Evolutionary conservation across 2,113 vertebrate genomes (phyloP), one percentile per base, ranked within the genome.

Genomic region (Epinephelus moara): DNA sequence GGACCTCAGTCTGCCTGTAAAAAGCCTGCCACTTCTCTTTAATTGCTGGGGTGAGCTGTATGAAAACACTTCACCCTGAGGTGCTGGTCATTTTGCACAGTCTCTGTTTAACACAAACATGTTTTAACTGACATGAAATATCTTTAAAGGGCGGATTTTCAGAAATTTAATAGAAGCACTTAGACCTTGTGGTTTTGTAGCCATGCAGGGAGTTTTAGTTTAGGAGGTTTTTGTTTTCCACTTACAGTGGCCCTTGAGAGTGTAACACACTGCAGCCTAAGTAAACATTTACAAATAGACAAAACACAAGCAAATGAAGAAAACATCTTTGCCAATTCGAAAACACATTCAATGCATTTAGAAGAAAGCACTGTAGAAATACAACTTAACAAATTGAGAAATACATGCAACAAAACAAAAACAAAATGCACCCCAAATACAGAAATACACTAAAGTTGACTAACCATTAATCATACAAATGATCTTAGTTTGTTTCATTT

Each of bases 41-140:
- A 85, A 87, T 85, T 79, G 62, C 49, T 62, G 60, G 55, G 47
- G 45, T 77, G 49, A 80, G 70, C 67, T 42, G 80, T 60, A 40
- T 27, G 21, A 62, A 82, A 63, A 56, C n/a, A 68, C 25, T 63
- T 71, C 52, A 71, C 78, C 60, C 66, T 69, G 45, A 82, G 63
- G 55, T 37, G 67, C 45, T 60, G 81, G 61, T 75, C 69, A 85
- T 53, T 85, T 71, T 71, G 30, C 19, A 62, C 66, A 21, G 33
- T 67, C 27, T 68, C 74, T 30, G 64, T 80, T 84, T 47, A 78
- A 69, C 42, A 72, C 78, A 70, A 55, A 75, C 42, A 2, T 56
- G 40, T 71, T 83, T 84, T 78, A 52, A 85, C 14, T 42, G 17
- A 63, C 27, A 74, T 15, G 53, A 40, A 71, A 69, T 19, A 45